A percentile compares a stretch with the other conserved stretches of the same genome.
Evolutionary conservation across 1,140 invertebrate genomes (phyloP).

Genomic region (Saccostrea cuccullata): DNA sequence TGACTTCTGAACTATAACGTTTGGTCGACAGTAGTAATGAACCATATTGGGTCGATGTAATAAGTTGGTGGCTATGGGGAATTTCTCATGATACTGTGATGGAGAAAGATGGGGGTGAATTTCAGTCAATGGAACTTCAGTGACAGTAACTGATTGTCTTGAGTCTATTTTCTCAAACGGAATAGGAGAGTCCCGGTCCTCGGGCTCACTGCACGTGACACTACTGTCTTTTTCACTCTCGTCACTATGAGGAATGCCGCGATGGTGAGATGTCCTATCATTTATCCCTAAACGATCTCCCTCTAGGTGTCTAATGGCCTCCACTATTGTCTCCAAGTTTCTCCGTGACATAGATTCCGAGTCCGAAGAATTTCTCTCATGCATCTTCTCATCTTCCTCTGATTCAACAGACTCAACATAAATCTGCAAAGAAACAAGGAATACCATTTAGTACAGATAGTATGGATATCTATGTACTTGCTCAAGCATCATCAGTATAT

Average conservation of each 20-base stretch:
- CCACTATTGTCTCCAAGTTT: slow-evolving; percentile 97
- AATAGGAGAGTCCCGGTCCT: slow-evolving; percentile 68
- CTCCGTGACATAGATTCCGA: slow-evolving; percentile 87
- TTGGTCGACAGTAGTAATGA: slow-evolving; percentile 66
- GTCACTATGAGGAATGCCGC: slow-evolving; percentile 60
- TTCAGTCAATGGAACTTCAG: slow-evolving; percentile 42
- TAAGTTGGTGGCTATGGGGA: slow-evolving; percentile 68
- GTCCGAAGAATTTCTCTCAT: not conserved
- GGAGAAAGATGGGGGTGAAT: slow-evolving; percentile 40
- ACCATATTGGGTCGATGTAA: slow-evolving; percentile 65
- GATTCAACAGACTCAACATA: slow-evolving; percentile 37
- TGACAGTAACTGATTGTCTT: slow-evolving; percentile 42
- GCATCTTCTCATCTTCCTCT: slow-evolving; percentile 66
- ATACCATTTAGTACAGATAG: not conserved
- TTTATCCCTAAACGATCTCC: slow-evolving; percentile 86
- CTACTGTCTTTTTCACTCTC: slow-evolving; percentile 71
- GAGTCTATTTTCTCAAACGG: slow-evolving; percentile 57
- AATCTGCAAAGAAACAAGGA: slow-evolving; percentile 37
- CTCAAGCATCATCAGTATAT: too few species aligned
- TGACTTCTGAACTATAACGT: slow-evolving; percentile 75
- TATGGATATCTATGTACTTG: too few species aligned
- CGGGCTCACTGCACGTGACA: slow-evolving; percentile 66
- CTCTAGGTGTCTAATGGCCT: slow-evolving; percentile 97
- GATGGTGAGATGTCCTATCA: slow-evolving; percentile 41
- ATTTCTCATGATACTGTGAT: slow-evolving; percentile 66